Conservation (phyloP, 1,140 invertebrate species). For the Zophobas atratus region DNA sequence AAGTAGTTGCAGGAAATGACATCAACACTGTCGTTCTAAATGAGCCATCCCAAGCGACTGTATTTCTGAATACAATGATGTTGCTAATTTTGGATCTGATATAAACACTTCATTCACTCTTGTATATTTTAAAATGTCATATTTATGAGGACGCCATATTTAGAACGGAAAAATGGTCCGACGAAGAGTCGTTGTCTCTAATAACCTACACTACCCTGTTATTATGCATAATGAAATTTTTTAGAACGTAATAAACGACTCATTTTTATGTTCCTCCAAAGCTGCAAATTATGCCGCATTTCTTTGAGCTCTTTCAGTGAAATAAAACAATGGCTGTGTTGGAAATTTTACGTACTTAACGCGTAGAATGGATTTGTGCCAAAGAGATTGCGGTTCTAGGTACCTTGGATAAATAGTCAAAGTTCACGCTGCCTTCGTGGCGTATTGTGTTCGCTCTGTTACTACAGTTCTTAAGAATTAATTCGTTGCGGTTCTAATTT, state of each 20-base stretch:
- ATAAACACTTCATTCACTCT: conserved; percentile 6
- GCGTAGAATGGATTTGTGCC: no score
- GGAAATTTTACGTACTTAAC: no score
- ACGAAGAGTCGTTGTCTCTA: background rate
- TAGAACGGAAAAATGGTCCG: background rate
- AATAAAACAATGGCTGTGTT: background rate
- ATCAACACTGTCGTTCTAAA: conserved; percentile 30
- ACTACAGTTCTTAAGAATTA: no score
- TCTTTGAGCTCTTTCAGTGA: background rate
- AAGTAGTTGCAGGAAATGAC: conserved; percentile 33
- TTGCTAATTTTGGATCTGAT: conserved; percentile 34
- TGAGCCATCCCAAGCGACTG: conserved; percentile 5
- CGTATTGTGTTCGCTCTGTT: no score
- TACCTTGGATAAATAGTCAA: no score
- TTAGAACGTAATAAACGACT: conserved; percentile 1
- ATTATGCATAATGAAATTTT: conserved; percentile 12
- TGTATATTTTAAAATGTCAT: conserved; percentile 26
- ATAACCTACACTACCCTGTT: background rate
- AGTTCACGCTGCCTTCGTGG: no score
- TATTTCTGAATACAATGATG: conserved; percentile 31
- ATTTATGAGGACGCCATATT: conserved; percentile 11
- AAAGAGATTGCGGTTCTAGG: no score
- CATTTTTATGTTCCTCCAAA: background rate
- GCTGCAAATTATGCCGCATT: background rate
- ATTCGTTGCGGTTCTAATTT: no score